Evolutionary conservation across 1,140 invertebrate species (phyloP).

Genomic region (Marisa cornuarietis): DNA sequence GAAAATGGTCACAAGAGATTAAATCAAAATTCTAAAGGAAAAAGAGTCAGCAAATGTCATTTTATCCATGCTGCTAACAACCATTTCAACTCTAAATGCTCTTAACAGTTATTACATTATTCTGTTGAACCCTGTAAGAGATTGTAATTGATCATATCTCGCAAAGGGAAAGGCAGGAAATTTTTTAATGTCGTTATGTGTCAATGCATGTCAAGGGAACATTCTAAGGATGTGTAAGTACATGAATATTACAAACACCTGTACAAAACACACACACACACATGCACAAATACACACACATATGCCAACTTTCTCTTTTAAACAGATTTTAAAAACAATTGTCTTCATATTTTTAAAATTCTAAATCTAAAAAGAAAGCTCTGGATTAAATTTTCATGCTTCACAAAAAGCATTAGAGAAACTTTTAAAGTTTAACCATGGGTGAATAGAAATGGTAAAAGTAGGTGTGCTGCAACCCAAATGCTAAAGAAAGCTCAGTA

Average conservation of each 20-base stretch:
- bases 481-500: neutral
- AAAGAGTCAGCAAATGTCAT: neutral
- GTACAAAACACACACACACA: neutral
- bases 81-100: neutral
- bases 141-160: too few species aligned
- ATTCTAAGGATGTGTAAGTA: neutral
- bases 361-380: neutral
- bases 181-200: neutral
- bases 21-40: too few species aligned
- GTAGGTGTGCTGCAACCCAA: neutral
- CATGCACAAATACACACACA: neutral
- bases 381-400: slow-evolving; percentile 1
- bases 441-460: neutral
- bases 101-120: neutral
- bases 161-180: too few species aligned
- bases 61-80: neutral
- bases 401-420: slow-evolving; percentile 13
- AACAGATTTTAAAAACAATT: too few species aligned
- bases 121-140: neutral
- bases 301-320: neutral
- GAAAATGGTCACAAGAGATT: too few species aligned
- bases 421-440: neutral
- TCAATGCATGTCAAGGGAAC: too few species aligned
- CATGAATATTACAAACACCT: neutral
- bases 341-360: neutral